Evolutionary conservation across 2,888 invertebrate genomes (phyloP), one percentile per base, ranked within the genome.

Genomic region (Adelphocoris suturalis): DNA sequence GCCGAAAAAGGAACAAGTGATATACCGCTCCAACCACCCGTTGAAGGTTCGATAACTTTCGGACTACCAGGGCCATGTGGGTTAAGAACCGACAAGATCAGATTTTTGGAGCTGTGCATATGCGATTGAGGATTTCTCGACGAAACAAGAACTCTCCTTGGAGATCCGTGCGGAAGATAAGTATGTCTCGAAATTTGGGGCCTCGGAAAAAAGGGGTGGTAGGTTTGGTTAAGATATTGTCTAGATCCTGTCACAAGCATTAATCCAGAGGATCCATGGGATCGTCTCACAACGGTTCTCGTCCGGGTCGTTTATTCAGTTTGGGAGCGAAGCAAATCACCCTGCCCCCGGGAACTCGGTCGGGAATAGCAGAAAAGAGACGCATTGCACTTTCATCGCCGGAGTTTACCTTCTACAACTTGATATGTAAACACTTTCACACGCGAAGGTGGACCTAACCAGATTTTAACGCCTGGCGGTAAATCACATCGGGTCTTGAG

Each of bases 311-410:
- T 48, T 48, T 52, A 82, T 82, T 82, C 52, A 23, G 52, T 52
- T 82, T 19, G 48, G 82, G 82, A 19, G 48, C 82, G 82, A 82
- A 82, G 82, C 82, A 82, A 82, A 82, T 82, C 82, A 82, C 47
- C 23, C 52, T 48, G 52, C 52, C 48, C 82, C 27, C 68, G 11
- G 68, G 23, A 68, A 68, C 23, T 19, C 23, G 27, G 23, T 23
- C 68, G 23, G 23, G 27, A 11, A 12, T 23, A 27, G 12, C 12
- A 2, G 23, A 13, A 19, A 68, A 57, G 19, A 57, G 68, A 68
- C 68, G 68, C 23, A 68, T 68, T 68, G 68, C 68, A 68, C 23
- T 68, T 68, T 68, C 68, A 68, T 23, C 68, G 12, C 68, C n/a
- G 11, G 19, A n/a, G 16, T 57, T 11, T 52, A 57, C 57, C 57